Base-by-base conservation (phyloP, 2,113 vertebrate species). In the Scomber japonicus region DNA sequence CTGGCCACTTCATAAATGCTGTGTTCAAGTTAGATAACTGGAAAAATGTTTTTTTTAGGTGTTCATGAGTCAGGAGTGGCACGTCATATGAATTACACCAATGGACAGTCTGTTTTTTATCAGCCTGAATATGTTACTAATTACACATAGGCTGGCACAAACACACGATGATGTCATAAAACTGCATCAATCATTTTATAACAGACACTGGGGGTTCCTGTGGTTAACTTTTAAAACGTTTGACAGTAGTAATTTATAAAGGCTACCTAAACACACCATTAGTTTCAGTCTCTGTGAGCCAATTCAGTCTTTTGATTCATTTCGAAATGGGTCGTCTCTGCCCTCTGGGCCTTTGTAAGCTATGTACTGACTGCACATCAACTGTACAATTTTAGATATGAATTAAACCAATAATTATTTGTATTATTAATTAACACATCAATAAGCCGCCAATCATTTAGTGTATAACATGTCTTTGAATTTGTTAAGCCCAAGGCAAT, bases 71-170 rank as follows among this genome's bases (percentile, higher is more conserved):
- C 35, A 40, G 2, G 3, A 27, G 10, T 21, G 12, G 45, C 10
- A 16, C 16, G 9, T 40, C 46, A 40, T 31, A 61, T 3, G 5
- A 19, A 30, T 0, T 27, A n/a, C 0, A 11, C 10, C 21, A 21
- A 53, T 21, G 40, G 62, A 48, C 31, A 70, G 16, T 48, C 16
- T 56, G 54, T 80, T 84, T 62, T 76, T 21, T 59, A 85, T 85
- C 78, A 49, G 53, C 17, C 12, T 31, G 27, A 35, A 60, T 44
- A 49, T 55, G 51, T 81, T 78, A 78, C 78, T 78, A 24, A 78
- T 78, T 76, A 84, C 44, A 66, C 11, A 7, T 14, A 50, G 45
- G 31, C 4, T 60, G 5, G 5, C 54, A 45, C 46, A 65, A 9
- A 17, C 3, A 21, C 14, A 54, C 9, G 35, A 8, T 40, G 35